These are phyloP conservation scores for Isichthys henryi DNA, from an alignment of 2,113 vertebrate species.

Conservation along the genomic window DNA sequence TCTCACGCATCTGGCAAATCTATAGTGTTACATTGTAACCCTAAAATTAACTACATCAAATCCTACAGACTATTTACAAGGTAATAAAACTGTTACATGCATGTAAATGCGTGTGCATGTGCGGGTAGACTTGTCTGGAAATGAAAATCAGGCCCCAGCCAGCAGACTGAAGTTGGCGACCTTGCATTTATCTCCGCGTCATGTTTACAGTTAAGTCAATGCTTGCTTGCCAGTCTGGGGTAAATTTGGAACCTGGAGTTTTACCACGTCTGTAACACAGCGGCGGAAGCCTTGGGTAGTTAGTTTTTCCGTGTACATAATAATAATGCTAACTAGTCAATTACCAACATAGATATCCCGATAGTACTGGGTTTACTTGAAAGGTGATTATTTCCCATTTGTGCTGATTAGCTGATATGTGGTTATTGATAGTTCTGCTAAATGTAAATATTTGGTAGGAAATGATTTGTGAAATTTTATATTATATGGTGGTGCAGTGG, in stretches of 20 bases:
- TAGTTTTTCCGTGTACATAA: background rate
- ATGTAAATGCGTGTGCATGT: background rate
- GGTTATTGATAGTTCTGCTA: background rate
- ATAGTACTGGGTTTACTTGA: background rate
- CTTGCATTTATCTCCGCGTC: background rate
- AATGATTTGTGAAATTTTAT: background rate
- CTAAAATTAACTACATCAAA: background rate
- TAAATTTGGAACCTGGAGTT: background rate
- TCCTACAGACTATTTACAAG: background rate
- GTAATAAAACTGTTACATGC: background rate
- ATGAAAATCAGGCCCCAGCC: background rate
- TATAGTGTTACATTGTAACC: background rate
- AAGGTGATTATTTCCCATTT: background rate
- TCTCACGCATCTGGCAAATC: background rate
- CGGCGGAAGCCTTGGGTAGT: background rate
- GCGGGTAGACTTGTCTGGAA: background rate
- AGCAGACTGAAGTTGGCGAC: background rate
- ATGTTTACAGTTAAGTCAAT: background rate
- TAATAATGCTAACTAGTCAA: background rate
- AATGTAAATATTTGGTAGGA: background rate
- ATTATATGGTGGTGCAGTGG: no score
- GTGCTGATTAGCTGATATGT: background rate
- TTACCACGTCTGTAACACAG: background rate
- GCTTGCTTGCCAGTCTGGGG: background rate
- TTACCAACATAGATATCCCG: background rate